A percentile compares a stretch with the other conserved stretches of the same genome.
Conservation (phyloP, 2,888 invertebrate species). For the Camponotus fellah region DNA sequence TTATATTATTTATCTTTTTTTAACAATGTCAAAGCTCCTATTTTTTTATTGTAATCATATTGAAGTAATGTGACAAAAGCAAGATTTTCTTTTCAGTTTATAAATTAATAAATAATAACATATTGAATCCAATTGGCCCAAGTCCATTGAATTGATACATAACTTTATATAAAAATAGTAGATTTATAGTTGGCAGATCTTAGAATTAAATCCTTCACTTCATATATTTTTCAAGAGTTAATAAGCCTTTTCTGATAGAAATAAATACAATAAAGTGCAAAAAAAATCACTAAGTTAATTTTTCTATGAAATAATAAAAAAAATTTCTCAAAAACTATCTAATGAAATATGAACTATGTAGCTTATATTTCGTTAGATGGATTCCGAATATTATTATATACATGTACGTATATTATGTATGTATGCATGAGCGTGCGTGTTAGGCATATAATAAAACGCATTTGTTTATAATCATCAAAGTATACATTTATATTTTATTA, state of each 20-base stretch:
- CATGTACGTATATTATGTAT: slow-evolving; percentile 3
- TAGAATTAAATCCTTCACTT: too few relatives aligned
- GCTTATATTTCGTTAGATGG: not conserved
- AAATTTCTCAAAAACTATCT: not conserved
- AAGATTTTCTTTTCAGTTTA: slow-evolving; percentile 65
- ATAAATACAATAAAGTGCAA: too few relatives aligned
- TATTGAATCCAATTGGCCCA: too few relatives aligned
- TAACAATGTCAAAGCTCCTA: not conserved
- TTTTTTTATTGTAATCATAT: too few relatives aligned
- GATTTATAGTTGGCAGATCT: too few relatives aligned
- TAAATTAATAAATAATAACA: too few relatives aligned
- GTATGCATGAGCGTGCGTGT: not conserved
- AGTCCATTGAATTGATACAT: too few relatives aligned
- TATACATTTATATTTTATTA: slow-evolving; percentile 70
- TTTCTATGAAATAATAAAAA: not conserved
- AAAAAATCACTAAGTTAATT: not conserved
- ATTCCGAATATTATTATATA: not conserved
- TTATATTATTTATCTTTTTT: slow-evolving; percentile 1
- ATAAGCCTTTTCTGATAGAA: too few relatives aligned
- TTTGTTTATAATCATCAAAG: slow-evolving; percentile 71
- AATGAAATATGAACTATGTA: not conserved
- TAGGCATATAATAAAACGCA: not conserved
- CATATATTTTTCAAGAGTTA: too few relatives aligned
- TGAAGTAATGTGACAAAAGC: too few relatives aligned
- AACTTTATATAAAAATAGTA: too few relatives aligned